Conservation (phyloP, 2,888 invertebrate species). For the Eristalis tenax region DNA sequence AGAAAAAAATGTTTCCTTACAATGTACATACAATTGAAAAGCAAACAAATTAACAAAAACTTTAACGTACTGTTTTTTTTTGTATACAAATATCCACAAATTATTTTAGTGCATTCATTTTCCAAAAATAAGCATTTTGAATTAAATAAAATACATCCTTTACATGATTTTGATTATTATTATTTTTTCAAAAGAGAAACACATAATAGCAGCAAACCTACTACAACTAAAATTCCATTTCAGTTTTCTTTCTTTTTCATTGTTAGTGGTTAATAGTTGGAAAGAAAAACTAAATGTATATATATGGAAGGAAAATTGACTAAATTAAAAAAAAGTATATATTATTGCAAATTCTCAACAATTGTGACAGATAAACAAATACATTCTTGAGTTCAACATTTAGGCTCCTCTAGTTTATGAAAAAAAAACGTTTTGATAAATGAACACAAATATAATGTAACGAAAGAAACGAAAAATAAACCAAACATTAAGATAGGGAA, state of each 20-base stretch:
- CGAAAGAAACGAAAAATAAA: slow-evolving; percentile 27
- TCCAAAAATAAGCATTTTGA: slow-evolving; percentile 51
- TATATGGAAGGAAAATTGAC: slow-evolving; percentile 28
- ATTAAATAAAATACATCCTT: slow-evolving; percentile 22
- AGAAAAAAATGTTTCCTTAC: neutral
- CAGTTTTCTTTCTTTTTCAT: slow-evolving; percentile 18
- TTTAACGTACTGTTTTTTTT: neutral
- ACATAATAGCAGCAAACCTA: slow-evolving; percentile 71
- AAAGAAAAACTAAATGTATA: slow-evolving; percentile 34
- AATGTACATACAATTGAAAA: slow-evolving; percentile 2
- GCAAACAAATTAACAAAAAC: slow-evolving; percentile 18
- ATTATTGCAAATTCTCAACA: slow-evolving; percentile 69
- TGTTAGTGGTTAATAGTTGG: slow-evolving; percentile 64
- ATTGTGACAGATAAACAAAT: slow-evolving; percentile 72
- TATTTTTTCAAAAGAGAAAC: slow-evolving; percentile 47
- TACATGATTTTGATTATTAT: neutral
- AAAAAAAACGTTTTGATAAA: slow-evolving; percentile 23
- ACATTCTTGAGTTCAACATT: slow-evolving; percentile 73
- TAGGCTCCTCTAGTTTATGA: slow-evolving; percentile 73
- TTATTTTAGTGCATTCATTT: slow-evolving; percentile 6
- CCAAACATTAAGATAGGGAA: neutral
- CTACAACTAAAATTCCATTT: slow-evolving; percentile 69
- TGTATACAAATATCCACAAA: slow-evolving; percentile 47
- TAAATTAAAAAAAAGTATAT: slow-evolving; percentile 39
- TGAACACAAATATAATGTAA: slow-evolving; percentile 56